These are phyloP conservation scores for Erethizon dorsatum DNA, from an alignment of 2,797 vertebrate genomes.

Conservation along the genomic window DNA sequence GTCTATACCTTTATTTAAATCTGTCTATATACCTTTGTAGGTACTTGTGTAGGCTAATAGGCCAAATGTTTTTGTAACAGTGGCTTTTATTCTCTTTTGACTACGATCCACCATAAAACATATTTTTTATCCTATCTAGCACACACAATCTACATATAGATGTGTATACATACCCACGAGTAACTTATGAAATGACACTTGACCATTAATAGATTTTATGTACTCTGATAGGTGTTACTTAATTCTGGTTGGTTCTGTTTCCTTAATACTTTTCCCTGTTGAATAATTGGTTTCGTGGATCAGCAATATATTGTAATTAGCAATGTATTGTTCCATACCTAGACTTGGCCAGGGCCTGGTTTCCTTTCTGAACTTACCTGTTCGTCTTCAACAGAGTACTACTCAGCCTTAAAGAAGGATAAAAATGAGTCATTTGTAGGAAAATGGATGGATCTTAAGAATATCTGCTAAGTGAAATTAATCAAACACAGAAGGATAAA, in stretches of 20 bases:
- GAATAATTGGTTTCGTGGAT: conserved; percentile 22
- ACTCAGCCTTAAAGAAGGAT: neutral
- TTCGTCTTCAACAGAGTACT: neutral
- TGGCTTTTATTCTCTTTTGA: conserved; percentile 36
- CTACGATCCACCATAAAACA: neutral
- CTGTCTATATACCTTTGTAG: neutral
- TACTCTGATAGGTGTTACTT: conserved; percentile 31
- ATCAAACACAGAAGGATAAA: neutral
- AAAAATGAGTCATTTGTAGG: neutral
- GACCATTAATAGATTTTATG: neutral
- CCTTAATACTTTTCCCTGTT: conserved; percentile 45
- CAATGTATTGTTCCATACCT: neutral
- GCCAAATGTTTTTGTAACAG: conserved; percentile 31
- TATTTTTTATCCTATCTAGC: neutral
- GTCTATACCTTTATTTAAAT: neutral
- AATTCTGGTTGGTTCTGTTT: conserved; percentile 23
- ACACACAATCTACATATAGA: neutral
- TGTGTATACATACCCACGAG: neutral
- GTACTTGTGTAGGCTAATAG: neutral
- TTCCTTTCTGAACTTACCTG: conserved; percentile 38
- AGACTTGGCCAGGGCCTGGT: neutral
- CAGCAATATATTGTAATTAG: neutral
- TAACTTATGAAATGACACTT: neutral
- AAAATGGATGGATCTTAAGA: neutral
- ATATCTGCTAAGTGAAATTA: neutral